Percentiles rank a stretch among this genome's conserved stretches.
Conservation (phyloP, 2,888 invertebrate species). For the Perdita meconis region DNA sequence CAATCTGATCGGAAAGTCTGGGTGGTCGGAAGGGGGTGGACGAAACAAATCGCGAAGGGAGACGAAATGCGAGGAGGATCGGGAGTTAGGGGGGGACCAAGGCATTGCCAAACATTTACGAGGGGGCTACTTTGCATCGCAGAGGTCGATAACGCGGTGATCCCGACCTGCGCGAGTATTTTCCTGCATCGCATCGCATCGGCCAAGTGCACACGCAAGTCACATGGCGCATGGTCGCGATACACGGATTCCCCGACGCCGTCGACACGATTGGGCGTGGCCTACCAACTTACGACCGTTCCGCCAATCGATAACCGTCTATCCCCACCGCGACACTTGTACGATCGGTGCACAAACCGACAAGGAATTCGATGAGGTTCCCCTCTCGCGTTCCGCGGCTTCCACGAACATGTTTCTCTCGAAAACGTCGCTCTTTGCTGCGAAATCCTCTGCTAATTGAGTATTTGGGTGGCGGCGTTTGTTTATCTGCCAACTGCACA, state of each 20-base stretch:
- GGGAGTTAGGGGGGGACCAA: constrained; percentile 13
- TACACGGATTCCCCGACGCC: constrained; percentile 17
- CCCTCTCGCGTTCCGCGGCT: constrained; percentile 36
- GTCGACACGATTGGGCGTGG: constrained; percentile 65
- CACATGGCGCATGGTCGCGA: constrained; percentile 70
- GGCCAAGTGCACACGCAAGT: constrained; percentile 55
- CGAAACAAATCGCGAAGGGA: background rate
- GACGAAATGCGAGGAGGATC: background rate
- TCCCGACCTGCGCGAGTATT: constrained; percentile 61
- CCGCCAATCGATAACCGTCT: constrained; percentile 80
- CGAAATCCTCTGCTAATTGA: constrained; percentile 53
- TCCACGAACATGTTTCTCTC: constrained; percentile 7
- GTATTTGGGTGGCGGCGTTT: constrained; percentile 40
- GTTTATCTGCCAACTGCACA: constrained; percentile 51
- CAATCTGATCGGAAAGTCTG: constrained; percentile 1
- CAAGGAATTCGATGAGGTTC: constrained; percentile 47
- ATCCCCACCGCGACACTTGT: constrained; percentile 71
- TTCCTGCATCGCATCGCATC: constrained; percentile 55
- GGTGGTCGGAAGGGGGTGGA: too few species aligned
- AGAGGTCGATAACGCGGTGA: constrained; percentile 69
- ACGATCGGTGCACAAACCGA: constrained; percentile 40
- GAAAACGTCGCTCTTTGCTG: background rate
- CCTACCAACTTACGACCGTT: constrained; percentile 50
- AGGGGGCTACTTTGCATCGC: constrained; percentile 69
- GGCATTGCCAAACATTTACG: constrained; percentile 68